These are phyloP conservation scores for Metellina segmentata DNA, from an alignment of 2,888 invertebrate genomes.

Conservation along the genomic window DNA sequence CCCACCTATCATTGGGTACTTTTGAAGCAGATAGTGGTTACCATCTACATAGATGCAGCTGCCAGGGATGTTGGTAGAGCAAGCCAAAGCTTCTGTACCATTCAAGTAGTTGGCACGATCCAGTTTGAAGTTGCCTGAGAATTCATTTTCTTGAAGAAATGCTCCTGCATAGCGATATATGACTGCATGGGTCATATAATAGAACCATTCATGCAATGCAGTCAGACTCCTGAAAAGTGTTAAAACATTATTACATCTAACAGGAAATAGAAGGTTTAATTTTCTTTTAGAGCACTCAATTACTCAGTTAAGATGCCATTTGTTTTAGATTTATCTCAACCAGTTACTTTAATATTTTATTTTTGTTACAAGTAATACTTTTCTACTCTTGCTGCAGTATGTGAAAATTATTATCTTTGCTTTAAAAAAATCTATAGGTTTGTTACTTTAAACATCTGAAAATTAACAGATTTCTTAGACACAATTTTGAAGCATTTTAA, in stretches of 20 bases:
- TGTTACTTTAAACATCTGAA: background rate
- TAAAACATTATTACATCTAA: background rate
- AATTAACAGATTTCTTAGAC: background rate
- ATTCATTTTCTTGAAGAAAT: conserved; percentile 87
- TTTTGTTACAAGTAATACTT: no score
- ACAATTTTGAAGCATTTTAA: no score
- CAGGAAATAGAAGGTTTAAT: background rate
- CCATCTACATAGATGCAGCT: conserved; percentile 84
- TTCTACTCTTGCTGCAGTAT: no score
- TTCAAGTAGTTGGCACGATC: conserved; percentile 78
- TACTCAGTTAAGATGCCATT: no score
- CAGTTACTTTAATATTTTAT: no score
- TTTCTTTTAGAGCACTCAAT: background rate
- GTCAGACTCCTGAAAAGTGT: conserved; percentile 85
- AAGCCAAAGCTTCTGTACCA: conserved; percentile 69
- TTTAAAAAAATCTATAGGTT: background rate
- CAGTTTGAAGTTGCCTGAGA: conserved; percentile 81
- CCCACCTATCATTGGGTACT: conserved; percentile 82
- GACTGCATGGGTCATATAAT: conserved; percentile 89
- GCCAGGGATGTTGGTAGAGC: conserved; percentile 79
- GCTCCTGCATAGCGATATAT: conserved; percentile 91
- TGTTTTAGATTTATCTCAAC: no score
- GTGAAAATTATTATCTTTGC: no score
- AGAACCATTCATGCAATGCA: conserved; percentile 90
- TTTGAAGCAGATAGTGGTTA: conserved; percentile 87